Evolutionary conservation across 2,113 vertebrate genomes (phyloP).

Genomic region (Machaerirhynchus nigripectus): DNA sequence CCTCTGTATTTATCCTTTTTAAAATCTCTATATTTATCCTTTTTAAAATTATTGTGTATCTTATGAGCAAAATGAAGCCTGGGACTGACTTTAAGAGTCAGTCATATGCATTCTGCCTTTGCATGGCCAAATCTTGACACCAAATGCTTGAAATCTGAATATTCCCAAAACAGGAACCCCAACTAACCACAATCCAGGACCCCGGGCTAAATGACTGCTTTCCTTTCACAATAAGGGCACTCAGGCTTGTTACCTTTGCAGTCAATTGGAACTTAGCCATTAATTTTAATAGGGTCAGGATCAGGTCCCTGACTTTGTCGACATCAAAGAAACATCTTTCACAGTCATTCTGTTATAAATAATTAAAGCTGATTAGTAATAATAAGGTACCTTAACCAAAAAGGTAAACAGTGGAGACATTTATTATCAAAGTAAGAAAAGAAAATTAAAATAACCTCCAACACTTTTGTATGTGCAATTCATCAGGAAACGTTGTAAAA

Average conservation of each 20-base stretch:
- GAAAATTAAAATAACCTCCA: constrained; percentile 71
- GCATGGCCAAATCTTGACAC: background rate
- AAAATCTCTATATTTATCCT: background rate
- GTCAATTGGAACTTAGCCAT: constrained; percentile 26
- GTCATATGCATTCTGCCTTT: background rate
- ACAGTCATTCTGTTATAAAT: constrained; percentile 52
- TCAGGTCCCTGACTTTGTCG: background rate
- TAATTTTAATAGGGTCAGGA: constrained; percentile 38
- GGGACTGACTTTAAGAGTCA: background rate
- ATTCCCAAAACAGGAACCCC: background rate
- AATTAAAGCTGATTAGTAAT: constrained; percentile 68
- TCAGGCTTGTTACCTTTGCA: background rate
- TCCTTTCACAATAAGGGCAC: background rate
- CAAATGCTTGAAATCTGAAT: background rate
- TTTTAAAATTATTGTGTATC: background rate
- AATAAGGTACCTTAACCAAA: constrained; percentile 58
- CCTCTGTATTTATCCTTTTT: background rate
- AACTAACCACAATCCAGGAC: background rate
- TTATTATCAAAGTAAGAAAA: constrained; percentile 68
- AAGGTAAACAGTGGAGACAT: constrained; percentile 68
- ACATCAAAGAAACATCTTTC: constrained; percentile 41
- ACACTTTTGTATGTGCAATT: constrained; percentile 70
- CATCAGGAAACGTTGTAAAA: constrained; percentile 68
- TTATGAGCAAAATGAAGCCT: background rate
- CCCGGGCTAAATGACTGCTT: background rate